Conservation (phyloP, 1,140 invertebrate species). For the Drosophila rhopaloa region DNA sequence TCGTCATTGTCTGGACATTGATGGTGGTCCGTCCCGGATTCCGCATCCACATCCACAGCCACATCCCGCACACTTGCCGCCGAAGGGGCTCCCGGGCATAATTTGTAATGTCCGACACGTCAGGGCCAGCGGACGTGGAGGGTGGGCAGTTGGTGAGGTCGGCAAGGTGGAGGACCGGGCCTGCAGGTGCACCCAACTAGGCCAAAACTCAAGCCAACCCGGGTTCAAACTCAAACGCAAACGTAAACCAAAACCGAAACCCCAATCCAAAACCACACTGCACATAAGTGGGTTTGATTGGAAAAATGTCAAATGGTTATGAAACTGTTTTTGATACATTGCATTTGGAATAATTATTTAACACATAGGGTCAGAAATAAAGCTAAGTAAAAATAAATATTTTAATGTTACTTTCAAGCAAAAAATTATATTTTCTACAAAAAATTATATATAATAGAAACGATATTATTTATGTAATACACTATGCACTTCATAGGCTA, state of each 20-base stretch:
- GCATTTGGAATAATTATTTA: no score
- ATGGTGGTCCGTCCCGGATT: constrained; percentile 59
- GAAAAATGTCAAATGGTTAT: neutral
- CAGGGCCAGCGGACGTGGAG: constrained; percentile 28
- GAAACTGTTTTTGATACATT: neutral
- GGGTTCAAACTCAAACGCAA: constrained; percentile 1
- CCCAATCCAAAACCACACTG: constrained; percentile 17
- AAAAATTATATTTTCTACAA: no score
- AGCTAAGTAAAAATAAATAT: no score
- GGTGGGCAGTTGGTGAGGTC: constrained; percentile 1
- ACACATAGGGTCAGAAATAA: no score
- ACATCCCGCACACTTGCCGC: constrained; percentile 21
- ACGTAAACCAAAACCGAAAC: constrained; percentile 6
- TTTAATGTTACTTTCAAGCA: no score
- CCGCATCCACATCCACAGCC: constrained; percentile 3
- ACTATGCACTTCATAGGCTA: no score
- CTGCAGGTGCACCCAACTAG: constrained; percentile 57
- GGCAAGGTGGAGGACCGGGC: neutral
- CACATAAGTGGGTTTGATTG: neutral
- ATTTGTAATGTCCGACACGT: constrained; percentile 82
- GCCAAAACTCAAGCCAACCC: constrained; percentile 8
- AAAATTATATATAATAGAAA: no score
- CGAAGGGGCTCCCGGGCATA: constrained; percentile 67
- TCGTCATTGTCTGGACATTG: constrained; percentile 78
- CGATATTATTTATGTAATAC: no score